Conservation (phyloP, 2,797 vertebrate species). For the Lithobates pipiens region DNA sequence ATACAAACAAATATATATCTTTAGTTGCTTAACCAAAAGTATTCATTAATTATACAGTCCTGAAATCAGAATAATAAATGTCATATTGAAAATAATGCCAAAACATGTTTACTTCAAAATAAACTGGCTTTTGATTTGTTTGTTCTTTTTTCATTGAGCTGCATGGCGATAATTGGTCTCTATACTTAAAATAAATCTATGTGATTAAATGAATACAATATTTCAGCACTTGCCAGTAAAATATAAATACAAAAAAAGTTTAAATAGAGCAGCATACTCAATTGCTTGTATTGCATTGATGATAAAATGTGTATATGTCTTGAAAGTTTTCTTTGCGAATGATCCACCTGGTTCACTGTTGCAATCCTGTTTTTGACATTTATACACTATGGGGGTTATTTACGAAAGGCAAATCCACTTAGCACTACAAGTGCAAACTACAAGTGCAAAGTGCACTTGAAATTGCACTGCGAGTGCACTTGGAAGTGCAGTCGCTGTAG, state of each 20-base stretch:
- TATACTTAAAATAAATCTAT: not conserved
- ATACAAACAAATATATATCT: not conserved
- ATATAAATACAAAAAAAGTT: too few relatives aligned
- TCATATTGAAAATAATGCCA: constrained; percentile 70
- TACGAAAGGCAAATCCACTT: too few relatives aligned
- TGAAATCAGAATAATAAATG: constrained; percentile 73
- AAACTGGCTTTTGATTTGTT: constrained; percentile 1
- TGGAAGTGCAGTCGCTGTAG: too few relatives aligned
- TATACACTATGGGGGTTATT: too few relatives aligned
- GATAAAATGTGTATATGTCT: not conserved
- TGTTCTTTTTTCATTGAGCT: not conserved
- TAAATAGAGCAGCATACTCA: too few relatives aligned
- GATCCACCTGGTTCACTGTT: not conserved
- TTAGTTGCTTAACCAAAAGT: not conserved
- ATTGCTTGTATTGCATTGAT: not conserved
- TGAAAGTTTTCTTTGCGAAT: not conserved
- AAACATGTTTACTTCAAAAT: constrained; percentile 70
- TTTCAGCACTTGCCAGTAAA: too few relatives aligned
- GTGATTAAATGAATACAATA: not conserved
- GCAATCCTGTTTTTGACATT: not conserved
- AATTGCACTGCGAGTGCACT: too few relatives aligned
- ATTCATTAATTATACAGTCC: not conserved
- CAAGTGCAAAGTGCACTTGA: too few relatives aligned
- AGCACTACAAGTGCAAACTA: too few relatives aligned
- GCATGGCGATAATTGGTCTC: not conserved